Percentiles rank a stretch among this genome's conserved stretches.
These are phyloP conservation scores for Apeira syringaria DNA, from an alignment of 2,888 invertebrate genomes.

Conservation along the genomic window DNA sequence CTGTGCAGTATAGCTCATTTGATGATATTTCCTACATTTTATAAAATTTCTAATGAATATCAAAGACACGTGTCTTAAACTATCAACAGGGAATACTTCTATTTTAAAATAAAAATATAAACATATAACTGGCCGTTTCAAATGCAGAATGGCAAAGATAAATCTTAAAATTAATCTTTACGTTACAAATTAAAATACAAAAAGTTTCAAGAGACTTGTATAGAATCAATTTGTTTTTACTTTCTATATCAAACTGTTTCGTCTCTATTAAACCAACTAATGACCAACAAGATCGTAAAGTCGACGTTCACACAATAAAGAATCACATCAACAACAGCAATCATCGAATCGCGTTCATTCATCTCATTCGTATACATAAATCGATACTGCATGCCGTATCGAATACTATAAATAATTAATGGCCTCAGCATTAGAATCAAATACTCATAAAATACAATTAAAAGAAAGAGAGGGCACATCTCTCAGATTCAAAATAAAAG, in stretches of 20 bases:
- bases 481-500: slow-evolving; percentile 73
- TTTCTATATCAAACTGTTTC: slow-evolving; percentile 8
- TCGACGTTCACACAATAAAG: slow-evolving; percentile 53
- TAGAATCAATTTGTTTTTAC: slow-evolving; percentile 4
- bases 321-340: slow-evolving; percentile 39
- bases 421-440: slow-evolving; percentile 81
- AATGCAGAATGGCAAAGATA: no score
- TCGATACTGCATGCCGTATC: slow-evolving; percentile 75
- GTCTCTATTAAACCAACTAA: slow-evolving; percentile 24
- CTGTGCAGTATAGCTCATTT: no score
- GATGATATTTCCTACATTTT: no score
- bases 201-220: not conserved
- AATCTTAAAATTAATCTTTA: no score
- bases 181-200: no score
- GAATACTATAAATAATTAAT: slow-evolving; percentile 83
- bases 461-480: slow-evolving; percentile 76
- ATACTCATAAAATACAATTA: slow-evolving; percentile 84
- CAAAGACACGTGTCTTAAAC: no score
- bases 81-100: no score
- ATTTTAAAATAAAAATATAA: no score
- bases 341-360: slow-evolving; percentile 57
- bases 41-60: no score
- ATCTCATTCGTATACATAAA: slow-evolving; percentile 69
- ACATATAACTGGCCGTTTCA: no score
- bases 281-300: slow-evolving; percentile 23